Evolutionary conservation across 2,797 vertebrate species (phyloP).

Genomic region (Alfaro cultratus): DNA sequence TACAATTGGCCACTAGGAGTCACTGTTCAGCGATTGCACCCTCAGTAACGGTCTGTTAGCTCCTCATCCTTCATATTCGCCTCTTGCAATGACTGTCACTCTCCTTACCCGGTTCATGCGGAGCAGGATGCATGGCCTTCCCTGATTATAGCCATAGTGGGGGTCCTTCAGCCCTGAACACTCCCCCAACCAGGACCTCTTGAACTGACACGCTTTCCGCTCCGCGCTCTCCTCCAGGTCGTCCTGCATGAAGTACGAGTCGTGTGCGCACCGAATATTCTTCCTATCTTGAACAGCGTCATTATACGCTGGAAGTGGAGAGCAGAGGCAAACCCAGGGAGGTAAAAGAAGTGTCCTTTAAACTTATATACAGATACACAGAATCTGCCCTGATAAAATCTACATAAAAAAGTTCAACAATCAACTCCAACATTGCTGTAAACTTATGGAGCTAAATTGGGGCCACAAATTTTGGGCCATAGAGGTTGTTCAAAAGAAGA

Average conservation of each 20-base stretch:
- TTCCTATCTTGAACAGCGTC: constrained; percentile 90
- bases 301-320: constrained; percentile 86
- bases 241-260: constrained; percentile 92
- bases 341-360: too few species aligned
- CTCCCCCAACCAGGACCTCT: constrained; percentile 89
- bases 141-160: constrained; percentile 90
- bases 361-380: too few species aligned
- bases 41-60: not conserved
- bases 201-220: constrained; percentile 94
- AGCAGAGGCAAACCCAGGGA: constrained; percentile 34
- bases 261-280: constrained; percentile 86
- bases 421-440: too few species aligned
- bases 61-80: constrained; percentile 4
- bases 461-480: too few species aligned
- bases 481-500: too few species aligned
- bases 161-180: constrained; percentile 91
- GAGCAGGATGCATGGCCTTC: constrained; percentile 92
- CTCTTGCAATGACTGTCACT: not conserved
- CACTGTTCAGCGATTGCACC: constrained; percentile 24
- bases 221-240: constrained; percentile 84
- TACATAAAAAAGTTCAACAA: too few species aligned
- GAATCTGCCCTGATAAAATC: too few species aligned
- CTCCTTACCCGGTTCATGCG: constrained; percentile 94
- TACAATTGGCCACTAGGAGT: constrained; percentile 63
- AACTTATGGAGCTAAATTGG: too few species aligned